Conservation (phyloP, 2,113 vertebrate species). For the Mixornis gularis region DNA sequence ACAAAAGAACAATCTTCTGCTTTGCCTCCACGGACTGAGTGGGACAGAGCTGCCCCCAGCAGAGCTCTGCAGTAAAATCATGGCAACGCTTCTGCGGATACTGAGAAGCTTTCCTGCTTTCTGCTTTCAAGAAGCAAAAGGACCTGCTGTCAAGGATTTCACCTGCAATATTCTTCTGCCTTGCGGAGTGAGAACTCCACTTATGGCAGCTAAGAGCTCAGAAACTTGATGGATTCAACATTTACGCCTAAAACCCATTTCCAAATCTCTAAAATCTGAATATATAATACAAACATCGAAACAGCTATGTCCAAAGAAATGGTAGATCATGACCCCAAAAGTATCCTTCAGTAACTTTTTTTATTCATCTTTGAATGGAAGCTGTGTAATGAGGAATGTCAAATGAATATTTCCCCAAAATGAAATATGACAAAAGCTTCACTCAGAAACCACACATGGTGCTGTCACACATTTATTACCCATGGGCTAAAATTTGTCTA, state of each 20-base stretch:
- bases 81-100: neutral
- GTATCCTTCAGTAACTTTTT: neutral
- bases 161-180: neutral
- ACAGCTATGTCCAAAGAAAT: neutral
- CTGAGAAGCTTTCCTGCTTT: neutral
- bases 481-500: neutral
- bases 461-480: neutral
- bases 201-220: neutral
- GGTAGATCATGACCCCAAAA: neutral
- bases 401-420: neutral
- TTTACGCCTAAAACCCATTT: neutral
- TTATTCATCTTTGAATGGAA: neutral
- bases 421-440: neutral
- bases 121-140: neutral
- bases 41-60: neutral
- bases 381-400: neutral
- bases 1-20: neutral
- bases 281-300: neutral
- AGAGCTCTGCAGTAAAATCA: neutral
- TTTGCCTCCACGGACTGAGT: neutral
- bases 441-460: neutral
- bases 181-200: neutral
- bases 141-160: neutral
- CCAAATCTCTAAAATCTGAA: neutral
- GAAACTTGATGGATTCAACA: neutral